Evolutionary conservation across 2,113 vertebrate genomes (phyloP), one percentile per base, ranked within the genome.

Genomic region (Ceyx melanurus): DNA sequence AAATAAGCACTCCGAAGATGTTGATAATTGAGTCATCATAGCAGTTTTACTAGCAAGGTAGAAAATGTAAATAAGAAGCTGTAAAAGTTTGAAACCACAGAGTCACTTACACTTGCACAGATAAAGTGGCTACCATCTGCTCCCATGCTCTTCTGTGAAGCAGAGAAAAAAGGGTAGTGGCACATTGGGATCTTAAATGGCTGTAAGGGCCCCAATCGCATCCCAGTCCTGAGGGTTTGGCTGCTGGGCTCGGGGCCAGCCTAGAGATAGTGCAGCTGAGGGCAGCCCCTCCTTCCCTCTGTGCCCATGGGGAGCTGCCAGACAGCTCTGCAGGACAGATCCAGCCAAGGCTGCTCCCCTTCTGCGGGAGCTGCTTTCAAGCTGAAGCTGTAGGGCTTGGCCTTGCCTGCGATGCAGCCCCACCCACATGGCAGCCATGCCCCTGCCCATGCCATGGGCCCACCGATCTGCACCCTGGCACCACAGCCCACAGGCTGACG

Each of bases 221-320:
- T 6, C 9, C 35, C 10, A 13, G 6, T 50, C 40, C 82, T 2
- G 7, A 20, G 74, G 19, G 15, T 46, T 3, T 15, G 42, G 33
- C 76, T 37, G 72, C 87, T 28, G 83, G 82, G 88, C 80, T 77
- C 9, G 3, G 65, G 68, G 82, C 83, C 92, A 95, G 73, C 61
- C 35, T 21, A 7, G 73, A 21, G 66, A 61, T 3, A 18, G 71
- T 3, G 0, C 88, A 88, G 90, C 80, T 88, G 83, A 93, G 57
- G 73, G 71, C 85, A 31, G 56, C 57, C 40, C 70, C 65, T 68
- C 71, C 83, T 80, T 80, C 54, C 53, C 86, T 60, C 77, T 8
- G 65, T 28, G 86, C 20, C 65, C 3, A 1, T 4, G 28, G 60
- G 88, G 87, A 83, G 72, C 92, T 23, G 72, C 60, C 85, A 86